Conservation (phyloP, 1,140 invertebrate species). For the Euura saliciscinereae region DNA sequence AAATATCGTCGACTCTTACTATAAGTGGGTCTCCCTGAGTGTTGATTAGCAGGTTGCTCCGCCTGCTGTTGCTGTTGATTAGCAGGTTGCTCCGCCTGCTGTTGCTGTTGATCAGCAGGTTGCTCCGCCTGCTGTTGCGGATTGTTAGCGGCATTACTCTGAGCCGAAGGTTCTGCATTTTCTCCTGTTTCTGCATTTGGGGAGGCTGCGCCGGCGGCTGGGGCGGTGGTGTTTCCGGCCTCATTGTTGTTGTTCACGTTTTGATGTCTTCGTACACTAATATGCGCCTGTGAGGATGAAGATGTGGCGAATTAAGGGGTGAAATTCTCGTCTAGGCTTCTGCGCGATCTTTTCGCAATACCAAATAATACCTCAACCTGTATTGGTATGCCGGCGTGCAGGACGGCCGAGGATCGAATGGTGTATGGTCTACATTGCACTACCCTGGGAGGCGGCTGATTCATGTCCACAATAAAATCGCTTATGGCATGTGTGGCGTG, state of each 20-base stretch:
- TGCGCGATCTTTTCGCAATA: no score
- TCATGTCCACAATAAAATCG: slow-evolving; percentile 80
- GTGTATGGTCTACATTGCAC: slow-evolving; percentile 75
- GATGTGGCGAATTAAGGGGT: no score
- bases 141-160: slow-evolving; percentile 20
- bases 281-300: slow-evolving; percentile 54
- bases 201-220: slow-evolving; percentile 34
- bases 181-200: slow-evolving; percentile 33
- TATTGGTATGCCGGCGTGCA: slow-evolving; percentile 70
- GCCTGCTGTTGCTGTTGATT: slow-evolving; percentile 27
- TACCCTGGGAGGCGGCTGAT: slow-evolving; percentile 69
- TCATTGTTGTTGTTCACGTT: slow-evolving; percentile 45
- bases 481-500: slow-evolving; percentile 89
- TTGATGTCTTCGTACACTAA: slow-evolving; percentile 56
- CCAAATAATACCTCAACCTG: slow-evolving; percentile 62
- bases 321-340: no score
- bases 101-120: slow-evolving; percentile 20
- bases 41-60: slow-evolving; percentile 1
- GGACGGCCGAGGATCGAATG: slow-evolving; percentile 71
- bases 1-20: slow-evolving; percentile 26
- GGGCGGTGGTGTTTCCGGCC: slow-evolving; percentile 40
- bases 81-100: slow-evolving; percentile 12
- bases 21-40: slow-evolving; percentile 26
- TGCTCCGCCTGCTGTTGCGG: not conserved
- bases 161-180: slow-evolving; percentile 34